These are phyloP conservation scores for Thalassarche chlororhynchos DNA, from an alignment of 2,113 vertebrate species.

Conservation along the genomic window DNA sequence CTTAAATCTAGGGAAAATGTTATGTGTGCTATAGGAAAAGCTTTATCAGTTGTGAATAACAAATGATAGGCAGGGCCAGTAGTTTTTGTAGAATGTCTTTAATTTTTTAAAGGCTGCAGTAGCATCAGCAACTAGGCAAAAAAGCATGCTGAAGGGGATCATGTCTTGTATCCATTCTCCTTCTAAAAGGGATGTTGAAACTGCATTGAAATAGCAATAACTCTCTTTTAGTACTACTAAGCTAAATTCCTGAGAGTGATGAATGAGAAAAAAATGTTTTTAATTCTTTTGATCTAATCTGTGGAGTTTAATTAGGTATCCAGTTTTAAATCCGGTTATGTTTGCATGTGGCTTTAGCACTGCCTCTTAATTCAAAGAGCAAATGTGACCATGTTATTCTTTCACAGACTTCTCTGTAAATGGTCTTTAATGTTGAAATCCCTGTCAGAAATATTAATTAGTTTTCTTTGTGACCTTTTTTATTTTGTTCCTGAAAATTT, in stretches of 20 bases:
- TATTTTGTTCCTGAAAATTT: not conserved
- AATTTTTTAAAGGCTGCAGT: not conserved
- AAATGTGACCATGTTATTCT: not conserved
- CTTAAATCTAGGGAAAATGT: not conserved
- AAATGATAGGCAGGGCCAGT: not conserved
- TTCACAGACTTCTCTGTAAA: not conserved
- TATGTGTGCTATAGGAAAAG: not conserved
- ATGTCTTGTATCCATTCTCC: not conserved
- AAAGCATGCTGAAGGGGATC: not conserved
- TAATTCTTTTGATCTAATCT: not conserved
- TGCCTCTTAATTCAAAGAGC: not conserved
- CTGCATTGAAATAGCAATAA: not conserved
- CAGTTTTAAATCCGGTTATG: not conserved
- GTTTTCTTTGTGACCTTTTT: not conserved
- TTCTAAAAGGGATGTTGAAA: not conserved
- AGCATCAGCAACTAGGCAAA: not conserved
- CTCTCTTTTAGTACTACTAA: not conserved
- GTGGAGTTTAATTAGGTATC: not conserved
- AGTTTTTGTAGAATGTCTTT: not conserved
- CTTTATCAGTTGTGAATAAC: not conserved
- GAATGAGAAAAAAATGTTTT: not conserved
- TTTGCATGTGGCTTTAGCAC: not conserved
- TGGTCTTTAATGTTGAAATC: not conserved
- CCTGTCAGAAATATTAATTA: not conserved
- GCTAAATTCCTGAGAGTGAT: not conserved